These are phyloP conservation scores for Helarctos malayanus DNA, from an alignment of 2,797 vertebrate genomes.

Conservation along the genomic window DNA sequence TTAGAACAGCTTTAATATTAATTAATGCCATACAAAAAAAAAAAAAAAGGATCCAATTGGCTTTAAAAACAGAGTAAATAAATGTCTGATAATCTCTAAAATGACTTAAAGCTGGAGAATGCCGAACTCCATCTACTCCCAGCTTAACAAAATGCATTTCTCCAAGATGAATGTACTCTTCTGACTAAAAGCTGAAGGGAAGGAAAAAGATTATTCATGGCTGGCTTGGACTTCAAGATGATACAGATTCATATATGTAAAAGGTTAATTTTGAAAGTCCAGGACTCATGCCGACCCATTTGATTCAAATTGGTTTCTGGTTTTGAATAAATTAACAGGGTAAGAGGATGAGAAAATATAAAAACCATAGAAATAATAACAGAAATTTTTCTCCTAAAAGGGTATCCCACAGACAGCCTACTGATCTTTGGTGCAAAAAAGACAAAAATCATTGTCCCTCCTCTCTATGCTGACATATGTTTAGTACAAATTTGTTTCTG, in stretches of 20 bases:
- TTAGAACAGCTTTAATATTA: slow-evolving; percentile 54
- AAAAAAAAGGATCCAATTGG: slow-evolving; percentile 36
- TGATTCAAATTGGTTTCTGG: background rate
- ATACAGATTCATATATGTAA: background rate
- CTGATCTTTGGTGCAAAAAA: background rate
- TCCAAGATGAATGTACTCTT: background rate
- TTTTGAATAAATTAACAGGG: background rate
- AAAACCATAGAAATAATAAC: background rate
- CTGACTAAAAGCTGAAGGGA: background rate
- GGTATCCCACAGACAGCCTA: background rate
- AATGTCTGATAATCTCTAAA: slow-evolving; percentile 38
- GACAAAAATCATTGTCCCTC: background rate
- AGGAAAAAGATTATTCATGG: background rate
- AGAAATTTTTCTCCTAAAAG: background rate
- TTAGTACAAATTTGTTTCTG: background rate
- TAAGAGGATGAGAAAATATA: background rate
- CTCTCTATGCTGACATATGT: background rate
- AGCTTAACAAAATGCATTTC: background rate
- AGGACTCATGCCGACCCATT: no score
- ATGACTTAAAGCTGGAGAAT: background rate
- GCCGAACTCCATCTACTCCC: background rate
- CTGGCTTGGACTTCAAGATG: background rate
- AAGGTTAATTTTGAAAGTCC: background rate
- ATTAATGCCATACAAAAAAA: slow-evolving; percentile 6
- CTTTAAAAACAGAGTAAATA: slow-evolving; percentile 55